Percentiles rank a stretch among this genome's conserved stretches.
These are phyloP conservation scores for Halcyon chelicuti DNA, from an alignment of 2,797 vertebrate genomes.

Conservation along the genomic window DNA sequence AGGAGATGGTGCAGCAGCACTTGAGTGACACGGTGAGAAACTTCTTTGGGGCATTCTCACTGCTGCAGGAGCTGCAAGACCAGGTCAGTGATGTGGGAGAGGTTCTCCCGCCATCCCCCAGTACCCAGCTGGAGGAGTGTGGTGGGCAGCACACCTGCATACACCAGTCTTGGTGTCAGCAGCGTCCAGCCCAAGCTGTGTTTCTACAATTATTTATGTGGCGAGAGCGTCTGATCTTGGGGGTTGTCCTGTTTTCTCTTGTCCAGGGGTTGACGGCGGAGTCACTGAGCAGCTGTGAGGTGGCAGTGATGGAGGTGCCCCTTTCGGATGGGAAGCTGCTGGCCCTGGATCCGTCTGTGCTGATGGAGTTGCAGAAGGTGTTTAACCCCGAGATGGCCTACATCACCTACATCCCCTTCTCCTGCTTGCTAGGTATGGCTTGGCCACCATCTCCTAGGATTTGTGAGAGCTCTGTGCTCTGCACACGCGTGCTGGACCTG, in stretches of 20 bases:
- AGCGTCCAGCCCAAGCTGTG: background rate
- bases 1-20: constrained; percentile 98
- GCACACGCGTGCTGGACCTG: accelerated
- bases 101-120: background rate
- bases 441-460: background rate
- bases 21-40: constrained; percentile 89
- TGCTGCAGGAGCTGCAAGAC: constrained; percentile 84
- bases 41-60: constrained; percentile 92
- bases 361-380: constrained; percentile 92
- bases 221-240: background rate
- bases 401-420: constrained; percentile 94
- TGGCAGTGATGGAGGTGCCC: constrained; percentile 81
- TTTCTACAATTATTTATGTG: background rate
- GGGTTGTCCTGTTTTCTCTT: background rate
- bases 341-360: constrained; percentile 83
- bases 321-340: constrained; percentile 79
- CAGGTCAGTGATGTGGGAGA: constrained; percentile 80
- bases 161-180: background rate
- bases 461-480: background rate
- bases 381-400: constrained; percentile 97
- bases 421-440: constrained; percentile 90
- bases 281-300: constrained; percentile 76
- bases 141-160: background rate
- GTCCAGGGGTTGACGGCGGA: constrained; percentile 66
- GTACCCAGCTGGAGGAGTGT: background rate